These are phyloP conservation scores for Sebastes iracundus DNA, from an alignment of 2,797 vertebrate genomes.

Conservation along the genomic window DNA sequence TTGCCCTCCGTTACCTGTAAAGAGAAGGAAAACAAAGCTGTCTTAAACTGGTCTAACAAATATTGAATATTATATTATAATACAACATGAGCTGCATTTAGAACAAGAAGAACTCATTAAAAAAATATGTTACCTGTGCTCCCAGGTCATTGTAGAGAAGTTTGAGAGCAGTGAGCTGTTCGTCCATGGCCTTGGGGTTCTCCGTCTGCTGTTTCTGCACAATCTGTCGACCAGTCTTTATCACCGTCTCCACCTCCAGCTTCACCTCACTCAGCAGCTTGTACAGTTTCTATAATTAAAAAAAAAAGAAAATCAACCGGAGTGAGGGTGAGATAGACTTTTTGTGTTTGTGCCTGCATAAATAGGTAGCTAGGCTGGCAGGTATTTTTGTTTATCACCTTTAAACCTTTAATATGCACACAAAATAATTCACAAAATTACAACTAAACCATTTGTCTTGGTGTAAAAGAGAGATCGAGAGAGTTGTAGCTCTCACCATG, in stretches of 20 bases:
- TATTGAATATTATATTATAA: not conserved
- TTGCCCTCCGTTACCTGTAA: constrained; percentile 95
- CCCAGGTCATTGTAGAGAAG: constrained; percentile 96
- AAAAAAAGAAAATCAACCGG: accelerated
- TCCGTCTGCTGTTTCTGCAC: constrained; percentile 99
- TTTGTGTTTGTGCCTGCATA: not conserved
- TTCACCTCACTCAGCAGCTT: constrained; percentile 98
- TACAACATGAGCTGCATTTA: not conserved
- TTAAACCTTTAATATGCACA: not conserved
- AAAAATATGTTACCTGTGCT: constrained; percentile 86
- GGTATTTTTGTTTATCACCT: not conserved
- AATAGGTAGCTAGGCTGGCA: not conserved
- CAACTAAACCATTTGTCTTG: not conserved
- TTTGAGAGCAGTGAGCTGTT: constrained; percentile 94
- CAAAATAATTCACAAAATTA: not conserved
- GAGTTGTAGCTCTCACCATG: constrained; percentile 85
- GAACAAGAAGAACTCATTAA: not conserved
- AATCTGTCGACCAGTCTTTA: constrained; percentile 98
- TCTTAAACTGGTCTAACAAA: not conserved
- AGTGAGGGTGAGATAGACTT: not conserved
- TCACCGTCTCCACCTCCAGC: constrained; percentile 97
- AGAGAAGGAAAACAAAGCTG: not conserved
- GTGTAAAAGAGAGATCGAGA: not conserved
- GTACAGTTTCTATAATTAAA: constrained; percentile 89
- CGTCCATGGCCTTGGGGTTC: constrained; percentile 96